Evolutionary conservation across 2,113 vertebrate species (phyloP).

Genomic region (Oxygymnocypris stewartii): DNA sequence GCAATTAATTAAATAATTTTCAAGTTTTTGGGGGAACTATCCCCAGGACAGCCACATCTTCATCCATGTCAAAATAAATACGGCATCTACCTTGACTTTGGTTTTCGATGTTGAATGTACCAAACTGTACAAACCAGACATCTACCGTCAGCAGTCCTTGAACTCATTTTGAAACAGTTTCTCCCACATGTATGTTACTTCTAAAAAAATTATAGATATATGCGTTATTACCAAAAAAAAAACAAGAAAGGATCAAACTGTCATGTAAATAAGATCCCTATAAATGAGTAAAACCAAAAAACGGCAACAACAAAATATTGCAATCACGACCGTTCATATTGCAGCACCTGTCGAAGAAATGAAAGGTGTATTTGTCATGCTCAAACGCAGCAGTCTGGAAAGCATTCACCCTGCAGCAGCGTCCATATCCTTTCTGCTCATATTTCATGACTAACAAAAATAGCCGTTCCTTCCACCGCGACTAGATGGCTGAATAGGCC

Average conservation of each 20-base stretch:
- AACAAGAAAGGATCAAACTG: neutral
- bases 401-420: constrained; percentile 26
- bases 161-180: neutral
- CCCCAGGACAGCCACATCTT: neutral
- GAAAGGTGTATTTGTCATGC: constrained; percentile 30
- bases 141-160: neutral
- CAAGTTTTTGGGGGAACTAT: no score
- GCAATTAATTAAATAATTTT: no score
- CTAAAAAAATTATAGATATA: neutral
- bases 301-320: neutral
- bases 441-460: constrained; percentile 53
- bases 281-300: neutral
- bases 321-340: neutral
- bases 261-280: neutral
- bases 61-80: neutral
- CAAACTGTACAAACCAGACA: neutral
- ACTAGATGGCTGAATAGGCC: constrained; percentile 45
- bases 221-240: neutral
- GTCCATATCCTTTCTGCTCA: constrained; percentile 47
- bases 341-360: neutral
- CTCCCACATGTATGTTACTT: neutral
- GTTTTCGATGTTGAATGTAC: neutral
- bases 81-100: neutral
- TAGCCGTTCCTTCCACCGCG: constrained; percentile 41
- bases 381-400: constrained; percentile 28